A percentile compares a stretch with the other conserved stretches of the same genome.
These are phyloP conservation scores for Leptothorax acervorum DNA, from an alignment of 2,888 invertebrate genomes.

Conservation along the genomic window DNA sequence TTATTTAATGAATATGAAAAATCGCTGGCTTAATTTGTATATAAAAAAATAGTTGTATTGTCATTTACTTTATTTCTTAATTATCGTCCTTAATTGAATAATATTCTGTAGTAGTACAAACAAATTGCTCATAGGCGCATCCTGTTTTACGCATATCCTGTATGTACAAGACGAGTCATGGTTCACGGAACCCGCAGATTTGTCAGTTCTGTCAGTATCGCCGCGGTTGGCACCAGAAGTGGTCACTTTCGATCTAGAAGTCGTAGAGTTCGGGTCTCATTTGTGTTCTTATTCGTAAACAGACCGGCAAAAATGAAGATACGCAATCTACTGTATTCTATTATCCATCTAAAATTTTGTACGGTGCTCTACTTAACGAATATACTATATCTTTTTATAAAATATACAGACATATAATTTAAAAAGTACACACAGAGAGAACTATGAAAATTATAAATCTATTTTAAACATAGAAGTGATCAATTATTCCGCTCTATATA, in stretches of 20 bases:
- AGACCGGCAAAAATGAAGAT: constrained; percentile 2
- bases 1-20: background rate
- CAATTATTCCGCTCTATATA: background rate
- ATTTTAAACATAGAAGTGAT: background rate
- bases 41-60: constrained; percentile 3
- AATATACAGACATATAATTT: background rate
- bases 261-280: background rate
- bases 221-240: constrained; percentile 20
- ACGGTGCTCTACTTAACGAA: background rate
- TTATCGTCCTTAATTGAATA: constrained; percentile 2
- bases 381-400: background rate
- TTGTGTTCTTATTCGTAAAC: background rate
- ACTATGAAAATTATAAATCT: background rate
- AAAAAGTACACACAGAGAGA: background rate
- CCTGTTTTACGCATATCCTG: constrained; percentile 78
- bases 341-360: constrained; percentile 2
- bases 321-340: background rate
- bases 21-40: background rate
- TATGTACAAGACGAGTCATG: constrained; percentile 70
- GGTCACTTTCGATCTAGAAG: constrained; percentile 19
- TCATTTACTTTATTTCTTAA: constrained; percentile 21
- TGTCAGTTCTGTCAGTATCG: constrained; percentile 61
- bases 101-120: constrained; percentile 10
- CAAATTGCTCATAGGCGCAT: constrained; percentile 77
- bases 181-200: constrained; percentile 62